Percentiles rank a stretch among this genome's conserved stretches.
Conservation (phyloP, 2,888 invertebrate species). For the Leptinotarsa tumamoca region DNA sequence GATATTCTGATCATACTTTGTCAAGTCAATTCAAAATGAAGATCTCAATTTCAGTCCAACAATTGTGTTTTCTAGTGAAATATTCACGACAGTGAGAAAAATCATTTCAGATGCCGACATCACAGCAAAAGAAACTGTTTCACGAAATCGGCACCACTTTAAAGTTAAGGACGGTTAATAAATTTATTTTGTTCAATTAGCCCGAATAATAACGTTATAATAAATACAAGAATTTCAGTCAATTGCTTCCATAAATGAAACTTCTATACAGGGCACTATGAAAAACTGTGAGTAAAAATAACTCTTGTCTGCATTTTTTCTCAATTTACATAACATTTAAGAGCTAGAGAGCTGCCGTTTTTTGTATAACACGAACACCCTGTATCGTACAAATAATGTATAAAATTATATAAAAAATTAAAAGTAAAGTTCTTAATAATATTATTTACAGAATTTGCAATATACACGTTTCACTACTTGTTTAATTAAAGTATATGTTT, state of each 20-base stretch:
- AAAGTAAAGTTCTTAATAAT: slow-evolving; percentile 56
- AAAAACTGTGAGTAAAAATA: slow-evolving; percentile 38
- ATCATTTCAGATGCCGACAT: slow-evolving; percentile 16
- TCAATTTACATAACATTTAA: slow-evolving; percentile 45
- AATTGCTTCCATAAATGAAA: slow-evolving; percentile 52
- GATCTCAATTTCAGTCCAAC: too few relatives aligned
- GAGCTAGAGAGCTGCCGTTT: slow-evolving; percentile 52
- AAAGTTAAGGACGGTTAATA: slow-evolving; percentile 52
- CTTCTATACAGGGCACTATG: slow-evolving; percentile 52
- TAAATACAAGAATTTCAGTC: slow-evolving; percentile 53
- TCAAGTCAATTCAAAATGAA: too few relatives aligned
- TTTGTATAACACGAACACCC: slow-evolving; percentile 54
- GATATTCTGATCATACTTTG: too few relatives aligned
- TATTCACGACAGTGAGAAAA: slow-evolving; percentile 17
- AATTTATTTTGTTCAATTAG: slow-evolving; percentile 50
- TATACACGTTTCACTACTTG: slow-evolving; percentile 51
- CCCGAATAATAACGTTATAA: slow-evolving; percentile 47
- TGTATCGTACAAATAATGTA: slow-evolving; percentile 59
- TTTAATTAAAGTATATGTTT: slow-evolving; percentile 50
- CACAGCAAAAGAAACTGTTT: slow-evolving; percentile 19
- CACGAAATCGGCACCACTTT: slow-evolving; percentile 27
- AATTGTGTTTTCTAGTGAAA: neutral
- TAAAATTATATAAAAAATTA: slow-evolving; percentile 59
- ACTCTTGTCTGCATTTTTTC: slow-evolving; percentile 29
- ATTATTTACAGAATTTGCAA: slow-evolving; percentile 55